Percentiles rank a stretch among this genome's conserved stretches.
These are phyloP conservation scores for Tubiluchus corallicola DNA, from an alignment of 2,888 invertebrate genomes.

Conservation along the genomic window DNA sequence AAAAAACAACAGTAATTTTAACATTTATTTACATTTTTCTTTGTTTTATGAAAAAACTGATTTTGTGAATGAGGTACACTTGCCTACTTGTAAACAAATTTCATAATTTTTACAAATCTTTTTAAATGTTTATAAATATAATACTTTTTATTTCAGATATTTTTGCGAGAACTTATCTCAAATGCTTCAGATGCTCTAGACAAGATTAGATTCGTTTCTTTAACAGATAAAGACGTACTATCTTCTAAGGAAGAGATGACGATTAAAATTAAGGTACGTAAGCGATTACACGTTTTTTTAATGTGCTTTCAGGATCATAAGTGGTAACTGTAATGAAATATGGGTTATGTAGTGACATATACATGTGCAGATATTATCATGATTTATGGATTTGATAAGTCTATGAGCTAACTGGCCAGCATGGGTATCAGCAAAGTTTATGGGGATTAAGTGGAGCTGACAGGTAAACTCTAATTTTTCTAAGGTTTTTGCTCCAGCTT, in stretches of 20 bases:
- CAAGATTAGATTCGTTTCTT: conserved; percentile 79
- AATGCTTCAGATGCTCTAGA: conserved; percentile 98
- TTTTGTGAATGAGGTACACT: background rate
- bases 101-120: background rate
- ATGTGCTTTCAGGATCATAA: background rate
- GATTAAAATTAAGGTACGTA: conserved; percentile 55
- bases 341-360: background rate
- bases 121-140: no score
- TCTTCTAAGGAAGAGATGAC: conserved; percentile 58
- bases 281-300: background rate
- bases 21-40: background rate
- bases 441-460: no score
- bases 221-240: conserved; percentile 65
- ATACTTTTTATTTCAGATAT: conserved; percentile 49
- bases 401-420: no score
- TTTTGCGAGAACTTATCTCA: conserved; percentile 89
- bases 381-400: no score
- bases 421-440: no score
- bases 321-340: background rate
- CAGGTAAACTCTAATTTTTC: no score
- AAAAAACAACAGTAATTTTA: background rate
- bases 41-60: conserved; percentile 1
- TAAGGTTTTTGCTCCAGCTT: no score
- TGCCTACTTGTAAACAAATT: background rate
- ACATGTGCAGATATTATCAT: no score